phyloP scores from a whole-genome alignment of 2,797 vertebrate genomes.

The Anguilla marmorata region DNA sequence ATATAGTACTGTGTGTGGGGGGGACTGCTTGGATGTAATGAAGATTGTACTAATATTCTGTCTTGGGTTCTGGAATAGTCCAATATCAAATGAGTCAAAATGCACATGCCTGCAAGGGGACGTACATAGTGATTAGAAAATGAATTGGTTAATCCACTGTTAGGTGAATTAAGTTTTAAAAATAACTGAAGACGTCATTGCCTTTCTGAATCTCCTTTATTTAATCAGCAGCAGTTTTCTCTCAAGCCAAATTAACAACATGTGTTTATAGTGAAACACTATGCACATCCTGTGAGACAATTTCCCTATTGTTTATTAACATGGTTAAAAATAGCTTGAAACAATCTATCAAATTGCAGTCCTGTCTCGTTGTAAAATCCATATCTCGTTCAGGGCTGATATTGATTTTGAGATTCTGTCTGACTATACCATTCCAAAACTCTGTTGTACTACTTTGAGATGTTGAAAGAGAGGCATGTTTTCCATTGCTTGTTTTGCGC shows the following conservation, averaged over 20 bases:
- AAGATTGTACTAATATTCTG: background rate
- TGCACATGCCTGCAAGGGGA: background rate
- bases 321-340: background rate
- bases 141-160: constrained; percentile 9
- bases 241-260: background rate
- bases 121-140: background rate
- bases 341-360: background rate
- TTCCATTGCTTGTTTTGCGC: background rate
- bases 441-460: background rate
- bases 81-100: background rate
- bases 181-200: background rate
- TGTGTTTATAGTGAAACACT: background rate
- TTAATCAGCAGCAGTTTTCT: background rate
- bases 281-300: background rate
- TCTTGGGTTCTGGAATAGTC: background rate
- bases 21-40: background rate
- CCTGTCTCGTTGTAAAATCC: background rate
- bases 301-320: background rate
- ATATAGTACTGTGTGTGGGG: background rate
- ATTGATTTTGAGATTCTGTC: background rate
- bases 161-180: background rate
- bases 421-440: background rate
- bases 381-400: background rate
- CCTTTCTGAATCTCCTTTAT: background rate
- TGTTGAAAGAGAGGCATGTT: background rate